A percentile compares a stretch with the other conserved stretches of the same genome.
Evolutionary conservation across 2,797 vertebrate species (phyloP).

Genomic region (Parauchenoglanis punctatus): DNA sequence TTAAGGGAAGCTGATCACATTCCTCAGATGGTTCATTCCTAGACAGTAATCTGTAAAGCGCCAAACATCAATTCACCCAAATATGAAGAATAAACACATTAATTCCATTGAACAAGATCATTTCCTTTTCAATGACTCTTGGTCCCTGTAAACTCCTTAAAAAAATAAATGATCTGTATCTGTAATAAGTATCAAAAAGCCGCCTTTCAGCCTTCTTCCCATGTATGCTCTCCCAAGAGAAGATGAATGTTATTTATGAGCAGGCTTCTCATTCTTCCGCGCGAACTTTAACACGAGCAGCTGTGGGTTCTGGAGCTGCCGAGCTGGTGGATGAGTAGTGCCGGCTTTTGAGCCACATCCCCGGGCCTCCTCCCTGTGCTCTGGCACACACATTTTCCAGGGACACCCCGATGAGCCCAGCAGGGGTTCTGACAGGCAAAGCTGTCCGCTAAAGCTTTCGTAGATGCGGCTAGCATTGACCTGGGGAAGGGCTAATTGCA

Average conservation of each 20-base stretch:
- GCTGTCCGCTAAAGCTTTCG: constrained; percentile 74
- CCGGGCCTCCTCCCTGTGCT: constrained; percentile 59
- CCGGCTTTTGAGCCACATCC: constrained; percentile 47
- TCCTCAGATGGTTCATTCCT: constrained; percentile 23
- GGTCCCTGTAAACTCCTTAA: constrained; percentile 35
- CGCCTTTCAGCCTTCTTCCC: constrained; percentile 40
- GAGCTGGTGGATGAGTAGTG: constrained; percentile 50
- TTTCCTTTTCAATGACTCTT: constrained; percentile 28
- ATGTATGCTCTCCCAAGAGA: constrained; percentile 44
- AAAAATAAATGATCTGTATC: constrained; percentile 54
- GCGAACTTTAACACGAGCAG: constrained; percentile 62
- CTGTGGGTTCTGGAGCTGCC: constrained; percentile 60
- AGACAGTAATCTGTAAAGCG: constrained; percentile 10
- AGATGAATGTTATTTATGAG: constrained; percentile 60
- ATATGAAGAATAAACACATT: constrained; percentile 18
- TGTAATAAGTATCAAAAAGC: constrained; percentile 61
- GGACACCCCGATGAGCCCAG: constrained; percentile 77
- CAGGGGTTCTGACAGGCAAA: constrained; percentile 80
- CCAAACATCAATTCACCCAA: neutral
- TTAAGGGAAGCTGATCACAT: constrained; percentile 32
- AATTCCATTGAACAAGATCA: constrained; percentile 29
- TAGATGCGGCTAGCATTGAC: constrained; percentile 73
- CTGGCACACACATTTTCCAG: constrained; percentile 73
- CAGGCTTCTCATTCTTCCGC: constrained; percentile 49
- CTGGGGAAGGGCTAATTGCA: constrained; percentile 80